Base-by-base conservation (phyloP, 2,888 invertebrate genomes). In the Scaptodrosophila latifasciaeformis region DNA sequence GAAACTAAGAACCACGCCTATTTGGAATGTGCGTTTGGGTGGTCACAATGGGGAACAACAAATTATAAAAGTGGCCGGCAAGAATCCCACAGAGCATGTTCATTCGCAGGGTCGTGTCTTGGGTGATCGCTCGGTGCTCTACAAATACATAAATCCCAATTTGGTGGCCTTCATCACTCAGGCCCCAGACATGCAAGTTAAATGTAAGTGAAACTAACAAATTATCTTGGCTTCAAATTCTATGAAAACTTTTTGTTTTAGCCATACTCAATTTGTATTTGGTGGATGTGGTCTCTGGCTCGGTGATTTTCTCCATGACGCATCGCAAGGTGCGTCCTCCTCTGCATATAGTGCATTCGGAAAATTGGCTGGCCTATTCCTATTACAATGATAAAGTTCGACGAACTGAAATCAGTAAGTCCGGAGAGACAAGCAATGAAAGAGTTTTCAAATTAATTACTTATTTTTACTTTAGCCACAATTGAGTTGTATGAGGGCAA, bases 61-160 rank as follows among this genome's bases (percentile, higher is more conserved):
- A 69, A 88, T 95, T 34, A 89, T 90, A 44, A 88, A 89, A 1
- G 86, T 91, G 5, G 91, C 90, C 48, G 88, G 89, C 24, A 92
- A 93, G 80, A 90, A 91, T 74, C 86, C 89, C 6, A 87, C 88
- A 65, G 95, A 95, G 87, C 89, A 91, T 57, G 94, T 96, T 12
- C 97, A 98, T 86, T 97, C 97, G 0, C 96, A 97, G 84, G 99
- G 99, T 18, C 90, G 96, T 65, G 98, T 98, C 45, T 88, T 99
- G 66, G 93, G 94, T 29, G 99, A 99, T 88, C 90, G 99, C 61
- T 96, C 96, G 71, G 99, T 99, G 49, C 90, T 99, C 30, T 99
- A 99, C 88, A 99, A 99, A 87, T 99, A 99, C 86, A 90, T 95
- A 69, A 99, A 99, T 89, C 99, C 99, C 21, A 99, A 99, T 88